Percentiles rank a stretch among this genome's conserved stretches.
Conservation (phyloP, 2,113 vertebrate species). For the Zapornia atra region DNA sequence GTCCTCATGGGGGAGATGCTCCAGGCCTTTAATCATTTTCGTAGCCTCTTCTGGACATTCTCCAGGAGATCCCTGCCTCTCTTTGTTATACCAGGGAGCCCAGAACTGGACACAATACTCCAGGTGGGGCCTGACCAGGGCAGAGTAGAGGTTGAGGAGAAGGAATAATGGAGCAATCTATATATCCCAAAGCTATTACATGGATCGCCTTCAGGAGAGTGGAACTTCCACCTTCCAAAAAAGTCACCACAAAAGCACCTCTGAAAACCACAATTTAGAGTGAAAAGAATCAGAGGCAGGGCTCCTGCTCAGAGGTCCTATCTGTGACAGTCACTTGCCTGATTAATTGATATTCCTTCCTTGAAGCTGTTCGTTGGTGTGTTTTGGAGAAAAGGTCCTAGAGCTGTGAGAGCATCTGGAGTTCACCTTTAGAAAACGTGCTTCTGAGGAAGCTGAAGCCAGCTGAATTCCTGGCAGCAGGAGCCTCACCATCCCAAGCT, state of each 20-base stretch:
- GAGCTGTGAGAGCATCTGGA: not conserved
- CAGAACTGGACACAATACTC: too few species aligned
- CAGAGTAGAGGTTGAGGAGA: not conserved
- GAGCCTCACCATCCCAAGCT: not conserved
- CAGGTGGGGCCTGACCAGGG: too few species aligned
- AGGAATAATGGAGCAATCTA: not conserved
- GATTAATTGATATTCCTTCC: not conserved
- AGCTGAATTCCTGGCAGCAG: not conserved
- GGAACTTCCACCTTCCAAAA: not conserved
- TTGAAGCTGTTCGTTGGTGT: not conserved
- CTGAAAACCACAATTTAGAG: not conserved
- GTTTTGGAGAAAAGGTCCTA: not conserved
- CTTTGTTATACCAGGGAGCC: too few species aligned
- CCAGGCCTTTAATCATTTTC: too few species aligned
- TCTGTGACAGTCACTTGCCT: not conserved
- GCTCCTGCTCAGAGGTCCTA: not conserved
- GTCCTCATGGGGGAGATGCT: too few species aligned
- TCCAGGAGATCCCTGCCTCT: too few species aligned
- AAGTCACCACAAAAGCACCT: not conserved
- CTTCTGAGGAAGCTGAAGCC: not conserved
- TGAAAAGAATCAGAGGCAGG: not conserved
- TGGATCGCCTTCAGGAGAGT: accelerated
- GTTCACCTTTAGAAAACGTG: not conserved
- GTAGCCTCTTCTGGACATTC: too few species aligned
- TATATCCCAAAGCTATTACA: not conserved